phyloP scores from a whole-genome alignment of 2,113 vertebrate genomes.

The Lonchura striata region DNA sequence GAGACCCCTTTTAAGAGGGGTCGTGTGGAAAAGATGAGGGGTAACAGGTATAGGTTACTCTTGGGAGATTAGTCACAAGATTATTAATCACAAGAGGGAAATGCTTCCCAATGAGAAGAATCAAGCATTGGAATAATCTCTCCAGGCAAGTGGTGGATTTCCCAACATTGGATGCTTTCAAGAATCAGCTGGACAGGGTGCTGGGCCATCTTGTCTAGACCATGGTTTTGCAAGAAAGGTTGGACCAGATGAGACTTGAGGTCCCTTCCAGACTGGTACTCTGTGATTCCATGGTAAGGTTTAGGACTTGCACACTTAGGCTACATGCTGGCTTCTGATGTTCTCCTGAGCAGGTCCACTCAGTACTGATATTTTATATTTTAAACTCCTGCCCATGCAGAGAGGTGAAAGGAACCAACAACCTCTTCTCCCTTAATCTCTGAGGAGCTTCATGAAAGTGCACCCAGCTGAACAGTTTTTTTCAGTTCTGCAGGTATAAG shows the following conservation, averaged over 20 bases:
- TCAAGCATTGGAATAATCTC: not conserved
- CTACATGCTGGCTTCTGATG: not conserved
- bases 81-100: not conserved
- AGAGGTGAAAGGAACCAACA: not conserved
- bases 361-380: not conserved
- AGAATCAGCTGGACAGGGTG: not conserved
- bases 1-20: not conserved
- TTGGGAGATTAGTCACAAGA: not conserved
- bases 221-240: not conserved
- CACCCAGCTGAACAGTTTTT: not conserved
- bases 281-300: not conserved
- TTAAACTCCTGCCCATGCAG: not conserved
- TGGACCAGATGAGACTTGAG: not conserved
- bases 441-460: not conserved
- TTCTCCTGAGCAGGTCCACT: not conserved
- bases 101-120: not conserved
- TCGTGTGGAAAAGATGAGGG: not conserved
- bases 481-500: not conserved
- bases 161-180: accelerated
- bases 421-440: not conserved
- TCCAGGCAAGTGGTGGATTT: not conserved
- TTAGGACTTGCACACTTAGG: not conserved
- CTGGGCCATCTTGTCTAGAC: not conserved
- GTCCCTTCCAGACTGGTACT: not conserved
- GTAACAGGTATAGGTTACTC: not conserved